Evolutionary conservation across 2,113 vertebrate genomes (phyloP), one percentile per base, ranked within the genome.

Genomic region (Aegithalos caudatus): DNA sequence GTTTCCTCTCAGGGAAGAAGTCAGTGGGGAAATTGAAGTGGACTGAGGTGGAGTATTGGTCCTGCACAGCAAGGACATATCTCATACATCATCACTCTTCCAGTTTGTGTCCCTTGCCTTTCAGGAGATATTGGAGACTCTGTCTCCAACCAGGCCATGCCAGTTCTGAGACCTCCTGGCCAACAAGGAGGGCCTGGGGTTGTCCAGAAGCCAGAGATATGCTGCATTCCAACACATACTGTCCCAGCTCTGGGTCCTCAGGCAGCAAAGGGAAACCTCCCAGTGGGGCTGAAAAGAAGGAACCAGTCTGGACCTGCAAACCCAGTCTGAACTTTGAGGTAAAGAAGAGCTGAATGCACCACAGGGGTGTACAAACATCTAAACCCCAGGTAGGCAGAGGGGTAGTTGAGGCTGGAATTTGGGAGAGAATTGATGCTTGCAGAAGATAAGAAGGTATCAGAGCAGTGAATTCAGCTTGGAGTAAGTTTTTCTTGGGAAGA

Each of bases 151-250:
- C 20, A 20, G 38, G 5, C 16, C 14, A 7, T 42, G 60, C 33
- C 73, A 24, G 25, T 14, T 56, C 51, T 15, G 38, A 47, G 24
- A 2, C 25, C 19, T 64, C 45, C 3, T 5, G 44, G 27, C 20
- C 20, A 20, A 42, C 17, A 7, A 33, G 0, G 7, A 78, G 54
- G 18, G 33, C 3, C 6, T 50, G 23, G 20, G 33, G 57, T 57
- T 64, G 10, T 23, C 11, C n/a, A 23, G 44, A 19, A 50, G 13
- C 31, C 44, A 21, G 57, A 66, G 67, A 14, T 0, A 0, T 18
- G 9, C 19, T 65, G 35, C 15, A 40, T 9, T 61, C 29, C 65
- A 25, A 11, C 47, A 6, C 12, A 15, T 1, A 4, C 28, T 54
- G 48, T 25, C 11, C 70, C 37, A 66, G 65, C 16, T 10, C 35